Base-by-base conservation (phyloP, 2,113 vertebrate genomes). In the Anser cygnoides region DNA sequence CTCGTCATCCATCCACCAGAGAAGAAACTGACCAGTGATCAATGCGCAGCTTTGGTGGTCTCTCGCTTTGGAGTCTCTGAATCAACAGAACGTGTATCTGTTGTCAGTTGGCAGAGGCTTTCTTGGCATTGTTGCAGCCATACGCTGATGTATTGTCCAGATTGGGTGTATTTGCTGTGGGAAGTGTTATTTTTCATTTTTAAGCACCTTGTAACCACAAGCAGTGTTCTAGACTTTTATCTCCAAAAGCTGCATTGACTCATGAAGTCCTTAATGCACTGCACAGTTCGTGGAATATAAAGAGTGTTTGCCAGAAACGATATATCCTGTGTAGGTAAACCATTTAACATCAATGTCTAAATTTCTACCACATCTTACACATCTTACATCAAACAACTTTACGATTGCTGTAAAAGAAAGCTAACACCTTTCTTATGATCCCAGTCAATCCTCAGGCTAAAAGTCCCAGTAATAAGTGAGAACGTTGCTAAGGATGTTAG, bases 131-230 rank as follows among this genome's bases (percentile, higher is more conserved):
- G 46, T 9, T 71, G 25, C 17, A 67, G 13, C 16, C 1, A 0
- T 1, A 4, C 13, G 0, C 12, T 0, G 8, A 10, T 26, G 22
- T n/a, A 35, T 10, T 12, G 13, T 25, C 65, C n/a, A 1, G 33
- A 23, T 18, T 3, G 3, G 5, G 13, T 22, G 10, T 10, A 1
- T 54, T 35, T 66, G 23, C 11, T 28, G 2, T 4, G 11, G 39
- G 9, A 49, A 23, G n/a, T 7, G 20, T 10, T 22, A 3, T 1
- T 35, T 44, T 20, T 4, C 13, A 9, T 44, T 52, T 22, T 11
- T 35, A 46, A 67, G 39, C 68, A 58, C 52, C 4, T 0, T 3
- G 14, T 37, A 7, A 6, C 50, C 31, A 1, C 4, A 6, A 37
- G 10, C 11, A 14, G 7, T 12, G 49, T 49, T 20, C 3, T 4